These are phyloP conservation scores for Ptychobarbus kaznakovi DNA, from an alignment of 2,797 vertebrate species.

Conservation along the genomic window DNA sequence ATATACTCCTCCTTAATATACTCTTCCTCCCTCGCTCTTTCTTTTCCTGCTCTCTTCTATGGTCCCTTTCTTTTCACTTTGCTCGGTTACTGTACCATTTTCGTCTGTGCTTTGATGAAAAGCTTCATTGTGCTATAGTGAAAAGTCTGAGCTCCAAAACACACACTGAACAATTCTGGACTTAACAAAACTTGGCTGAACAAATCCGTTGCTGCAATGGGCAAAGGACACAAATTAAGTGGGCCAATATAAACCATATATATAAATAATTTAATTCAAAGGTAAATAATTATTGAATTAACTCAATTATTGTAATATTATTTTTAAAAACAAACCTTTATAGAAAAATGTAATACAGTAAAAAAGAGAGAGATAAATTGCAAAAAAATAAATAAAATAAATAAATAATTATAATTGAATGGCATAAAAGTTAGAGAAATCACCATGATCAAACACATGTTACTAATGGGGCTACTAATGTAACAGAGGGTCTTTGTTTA, in stretches of 20 bases:
- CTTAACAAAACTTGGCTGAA: slow-evolving; percentile 21
- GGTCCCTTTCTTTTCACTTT: slow-evolving; percentile 26
- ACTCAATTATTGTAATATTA: not conserved
- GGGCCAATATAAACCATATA: not conserved
- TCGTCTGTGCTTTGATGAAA: slow-evolving; percentile 46
- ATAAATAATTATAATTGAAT: not conserved
- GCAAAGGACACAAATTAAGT: not conserved
- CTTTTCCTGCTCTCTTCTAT: slow-evolving; percentile 29
- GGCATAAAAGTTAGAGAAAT: not conserved
- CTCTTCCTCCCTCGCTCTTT: slow-evolving; percentile 19
- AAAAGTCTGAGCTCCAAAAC: slow-evolving; percentile 33
- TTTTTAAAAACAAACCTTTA: not conserved
- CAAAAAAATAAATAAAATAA: too few species aligned
- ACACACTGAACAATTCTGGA: slow-evolving; percentile 19
- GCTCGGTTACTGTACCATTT: slow-evolving; percentile 21
- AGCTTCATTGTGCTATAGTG: slow-evolving; percentile 47
- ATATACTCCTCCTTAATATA: slow-evolving; percentile 30
- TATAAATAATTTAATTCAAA: not conserved
- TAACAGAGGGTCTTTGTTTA: slow-evolving; percentile 8
- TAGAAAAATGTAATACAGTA: not conserved
- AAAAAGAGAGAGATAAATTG: not conserved
- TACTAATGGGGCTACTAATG: too few species aligned
- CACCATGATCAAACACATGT: not conserved
- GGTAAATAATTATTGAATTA: not conserved
- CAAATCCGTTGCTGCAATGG: not conserved